Evolutionary conservation across 2,888 invertebrate genomes (phyloP).

Genomic region (Leucophora obtusa): DNA sequence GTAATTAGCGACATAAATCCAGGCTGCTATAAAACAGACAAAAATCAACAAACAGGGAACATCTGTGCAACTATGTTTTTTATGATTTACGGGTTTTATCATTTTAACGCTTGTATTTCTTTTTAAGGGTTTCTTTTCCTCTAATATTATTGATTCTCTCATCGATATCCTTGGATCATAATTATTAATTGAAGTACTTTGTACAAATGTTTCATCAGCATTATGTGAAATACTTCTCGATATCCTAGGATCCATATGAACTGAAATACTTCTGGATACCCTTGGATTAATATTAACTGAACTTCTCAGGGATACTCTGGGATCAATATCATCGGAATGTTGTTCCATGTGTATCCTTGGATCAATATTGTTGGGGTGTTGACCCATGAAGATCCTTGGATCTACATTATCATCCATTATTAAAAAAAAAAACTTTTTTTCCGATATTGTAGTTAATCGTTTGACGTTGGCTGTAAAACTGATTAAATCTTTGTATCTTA

Average conservation of each 20-base stretch:
- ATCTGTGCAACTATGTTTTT: conserved; percentile 91
- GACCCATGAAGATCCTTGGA: conserved; percentile 12
- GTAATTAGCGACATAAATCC: conserved; percentile 88
- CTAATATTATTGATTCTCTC: background rate
- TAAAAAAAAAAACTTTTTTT: background rate
- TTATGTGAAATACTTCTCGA: background rate
- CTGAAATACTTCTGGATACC: conserved; percentile 12
- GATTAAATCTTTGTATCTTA: background rate
- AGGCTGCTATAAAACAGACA: conserved; percentile 86
- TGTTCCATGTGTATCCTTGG: conserved; percentile 17
- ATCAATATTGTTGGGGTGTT: background rate
- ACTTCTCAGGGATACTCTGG: conserved; percentile 12
- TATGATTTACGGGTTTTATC: conserved; percentile 66
- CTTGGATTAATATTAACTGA: conserved; percentile 8
- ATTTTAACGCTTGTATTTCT: conserved; percentile 9
- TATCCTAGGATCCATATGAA: background rate
- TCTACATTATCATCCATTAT: conserved; percentile 30
- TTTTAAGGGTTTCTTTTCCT: conserved; percentile 24
- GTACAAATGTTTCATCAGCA: background rate
- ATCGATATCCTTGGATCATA: background rate
- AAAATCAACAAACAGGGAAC: conserved; percentile 90
- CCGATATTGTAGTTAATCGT: background rate
- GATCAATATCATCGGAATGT: background rate
- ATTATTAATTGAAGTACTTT: background rate
- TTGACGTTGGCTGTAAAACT: conserved; percentile 2